Evolutionary conservation across 1,140 invertebrate genomes (phyloP), one percentile per base, ranked within the genome.

Genomic region (Metaphire vulgaris): DNA sequence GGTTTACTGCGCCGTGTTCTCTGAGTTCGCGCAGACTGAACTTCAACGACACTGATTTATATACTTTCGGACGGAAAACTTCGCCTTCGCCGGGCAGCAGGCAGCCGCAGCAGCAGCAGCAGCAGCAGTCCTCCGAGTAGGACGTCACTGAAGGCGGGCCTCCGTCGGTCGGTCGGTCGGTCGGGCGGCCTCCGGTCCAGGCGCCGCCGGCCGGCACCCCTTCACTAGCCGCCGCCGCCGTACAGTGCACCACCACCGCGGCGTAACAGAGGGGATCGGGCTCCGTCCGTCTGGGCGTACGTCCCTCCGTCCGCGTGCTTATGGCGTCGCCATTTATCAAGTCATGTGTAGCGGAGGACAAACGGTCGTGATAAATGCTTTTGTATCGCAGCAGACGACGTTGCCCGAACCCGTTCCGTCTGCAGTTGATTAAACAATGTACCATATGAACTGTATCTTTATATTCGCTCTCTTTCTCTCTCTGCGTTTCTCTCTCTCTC

Each of bases 351-450:
- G 21, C 41, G 41, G 41, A 56, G 6, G 41, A 56, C 41, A 56
- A 56, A 56, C 41, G 21, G 21, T 56, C 41, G 41, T 56, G 41
- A 56, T 56, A 56, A 56, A 56, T 56, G 41, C 41, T 21, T 56
- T 56, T 56, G 41, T 56, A 56, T 56, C 21, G 41, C 41, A 56
- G 41, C 41, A 56, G 41, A 56, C 41, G 41, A 56, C 41, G 41
- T 21, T 56, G 6, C n/a, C 41, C 21, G 41, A 56, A 56, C 41
- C 41, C 41, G 41, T 56, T 56, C 6, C 41, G 41, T 56, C 41
- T 56, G 41, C 41, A 56, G 41, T 56, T 56, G 41, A 56, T 56
- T 56, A 56, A 56, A 56, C 41, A 56, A 56, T 56, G 41, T 56
- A 56, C 41, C 41, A 56, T 21, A 21, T 56, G 41, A 56, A 56